Percentiles rank a stretch among this genome's conserved stretches.
Conservation (phyloP, 2,797 vertebrate genomes). For the Austrolebias charrua region DNA sequence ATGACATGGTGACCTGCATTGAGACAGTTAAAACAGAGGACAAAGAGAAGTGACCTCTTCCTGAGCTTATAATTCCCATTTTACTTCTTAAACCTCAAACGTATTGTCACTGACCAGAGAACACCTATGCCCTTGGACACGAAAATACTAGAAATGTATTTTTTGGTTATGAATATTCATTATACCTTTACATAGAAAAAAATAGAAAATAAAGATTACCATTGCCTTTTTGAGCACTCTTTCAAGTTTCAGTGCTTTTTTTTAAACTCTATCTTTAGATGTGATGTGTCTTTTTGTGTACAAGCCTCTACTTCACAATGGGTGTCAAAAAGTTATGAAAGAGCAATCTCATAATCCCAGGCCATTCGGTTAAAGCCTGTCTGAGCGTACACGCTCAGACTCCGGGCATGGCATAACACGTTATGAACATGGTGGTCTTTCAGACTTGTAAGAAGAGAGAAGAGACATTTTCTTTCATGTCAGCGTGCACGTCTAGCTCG, state of each 20-base stretch:
- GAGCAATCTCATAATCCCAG: conserved; percentile 13
- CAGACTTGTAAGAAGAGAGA: conserved; percentile 18
- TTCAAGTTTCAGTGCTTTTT: background rate
- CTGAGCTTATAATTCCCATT: conserved; percentile 57
- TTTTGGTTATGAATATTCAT: background rate
- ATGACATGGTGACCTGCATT: conserved; percentile 25
- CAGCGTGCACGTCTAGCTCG: conserved; percentile 32
- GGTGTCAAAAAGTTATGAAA: conserved; percentile 11
- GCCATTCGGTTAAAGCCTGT: conserved; percentile 24
- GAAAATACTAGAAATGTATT: background rate
- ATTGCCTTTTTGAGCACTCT: no score
- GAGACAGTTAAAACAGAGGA: conserved; percentile 36
- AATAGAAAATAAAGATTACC: no score
- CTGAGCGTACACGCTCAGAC: no score
- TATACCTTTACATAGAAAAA: background rate
- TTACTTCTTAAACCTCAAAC: conserved; percentile 20
- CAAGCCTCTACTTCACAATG: background rate
- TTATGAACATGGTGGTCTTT: conserved; percentile 35
- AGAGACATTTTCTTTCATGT: conserved; percentile 49
- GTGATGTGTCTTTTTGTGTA: no score
- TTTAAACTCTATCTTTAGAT: background rate
- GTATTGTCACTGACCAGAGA: conserved; percentile 27
- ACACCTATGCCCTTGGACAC: conserved; percentile 18
- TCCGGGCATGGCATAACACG: no score
- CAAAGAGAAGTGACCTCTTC: conserved; percentile 14